Percentiles rank a stretch among this genome's conserved stretches.
phyloP scores from a whole-genome alignment of 2,888 invertebrate species.

The Caenorhabditis angaria region DNA sequence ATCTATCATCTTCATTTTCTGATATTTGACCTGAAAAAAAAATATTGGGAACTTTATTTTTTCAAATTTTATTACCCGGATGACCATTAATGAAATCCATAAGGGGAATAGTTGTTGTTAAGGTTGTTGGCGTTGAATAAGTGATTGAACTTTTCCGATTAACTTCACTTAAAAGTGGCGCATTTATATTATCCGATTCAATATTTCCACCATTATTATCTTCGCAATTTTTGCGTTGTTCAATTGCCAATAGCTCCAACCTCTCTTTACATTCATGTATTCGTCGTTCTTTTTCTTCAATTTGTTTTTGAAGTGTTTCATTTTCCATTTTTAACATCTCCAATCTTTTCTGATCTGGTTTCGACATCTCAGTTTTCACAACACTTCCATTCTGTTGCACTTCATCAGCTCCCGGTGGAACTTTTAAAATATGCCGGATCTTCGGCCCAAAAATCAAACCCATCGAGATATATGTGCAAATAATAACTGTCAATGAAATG shows the following conservation, averaged over 20 bases:
- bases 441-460: conserved; percentile 97
- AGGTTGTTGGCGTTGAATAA: conserved; percentile 52
- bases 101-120: conserved; percentile 58
- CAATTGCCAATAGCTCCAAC: conserved; percentile 30
- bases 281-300: conserved; percentile 74
- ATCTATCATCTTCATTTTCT: conserved; percentile 40
- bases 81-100: conserved; percentile 54
- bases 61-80: conserved; percentile 38
- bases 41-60: not conserved
- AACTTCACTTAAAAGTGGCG: conserved; percentile 19
- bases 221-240: too few relatives aligned
- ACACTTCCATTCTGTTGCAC: conserved; percentile 47
- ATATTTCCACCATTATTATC: too few relatives aligned
- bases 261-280: conserved; percentile 54
- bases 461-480: conserved; percentile 98
- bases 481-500: conserved; percentile 90
- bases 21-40: conserved; percentile 46
- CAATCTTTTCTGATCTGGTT: conserved; percentile 83
- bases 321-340: conserved; percentile 91
- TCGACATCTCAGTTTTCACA: conserved; percentile 43
- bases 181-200: conserved; percentile 30
- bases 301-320: conserved; percentile 92
- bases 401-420: conserved; percentile 53
- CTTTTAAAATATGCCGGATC: conserved; percentile 81
- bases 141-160: conserved; percentile 26